Percentiles rank a stretch among this genome's conserved stretches.
Evolutionary conservation across 2,888 invertebrate genomes (phyloP).

Genomic region (Mesodorylaimus sp.): DNA sequence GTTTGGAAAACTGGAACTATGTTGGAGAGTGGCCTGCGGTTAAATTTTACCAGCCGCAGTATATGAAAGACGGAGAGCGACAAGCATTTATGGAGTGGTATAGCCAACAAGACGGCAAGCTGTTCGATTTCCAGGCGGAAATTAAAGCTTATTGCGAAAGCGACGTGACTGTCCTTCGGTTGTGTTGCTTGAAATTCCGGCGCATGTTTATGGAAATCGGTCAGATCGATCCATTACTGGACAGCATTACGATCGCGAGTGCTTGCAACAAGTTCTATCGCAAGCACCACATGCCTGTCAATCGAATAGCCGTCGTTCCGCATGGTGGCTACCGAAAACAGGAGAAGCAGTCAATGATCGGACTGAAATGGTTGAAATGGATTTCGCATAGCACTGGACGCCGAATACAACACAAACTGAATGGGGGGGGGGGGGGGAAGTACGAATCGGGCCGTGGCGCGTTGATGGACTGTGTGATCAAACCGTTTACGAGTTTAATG

Average conservation of each 20-base stretch:
- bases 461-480: slow-evolving; percentile 13
- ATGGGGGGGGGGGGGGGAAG: slow-evolving; percentile 13
- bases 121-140: slow-evolving; percentile 16
- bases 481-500: slow-evolving; percentile 5
- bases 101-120: too few relatives aligned
- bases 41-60: neutral
- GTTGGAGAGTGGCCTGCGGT: neutral
- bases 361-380: slow-evolving; percentile 13
- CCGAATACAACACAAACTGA: slow-evolving; percentile 7
- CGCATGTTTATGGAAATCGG: neutral
- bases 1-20: neutral
- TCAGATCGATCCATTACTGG: neutral
- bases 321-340: slow-evolving; percentile 10
- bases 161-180: slow-evolving; percentile 13
- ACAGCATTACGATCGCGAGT: neutral
- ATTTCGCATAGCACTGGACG: slow-evolving; percentile 2
- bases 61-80: neutral
- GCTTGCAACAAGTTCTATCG: too few relatives aligned
- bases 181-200: neutral
- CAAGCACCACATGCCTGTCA: too few relatives aligned
- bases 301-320: slow-evolving; percentile 14
- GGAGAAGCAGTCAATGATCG: slow-evolving; percentile 8
- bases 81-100: too few relatives aligned
- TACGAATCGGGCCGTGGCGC: slow-evolving; percentile 8
- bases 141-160: slow-evolving; percentile 14